These are phyloP conservation scores for Seira musarum DNA, from an alignment of 2,888 invertebrate species.

Conservation along the genomic window DNA sequence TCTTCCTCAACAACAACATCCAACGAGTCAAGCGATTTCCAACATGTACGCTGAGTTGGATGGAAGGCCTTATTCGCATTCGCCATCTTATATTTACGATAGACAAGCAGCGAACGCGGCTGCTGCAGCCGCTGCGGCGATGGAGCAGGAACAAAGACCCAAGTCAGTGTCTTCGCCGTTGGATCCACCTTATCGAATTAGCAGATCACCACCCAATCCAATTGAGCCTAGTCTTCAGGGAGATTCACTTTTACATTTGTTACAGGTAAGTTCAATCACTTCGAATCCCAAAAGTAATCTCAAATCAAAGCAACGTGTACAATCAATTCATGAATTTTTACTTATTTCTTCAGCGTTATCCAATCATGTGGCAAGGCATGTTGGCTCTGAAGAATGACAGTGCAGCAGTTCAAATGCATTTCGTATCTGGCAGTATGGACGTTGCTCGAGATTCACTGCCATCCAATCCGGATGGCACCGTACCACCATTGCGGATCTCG, in stretches of 20 bases:
- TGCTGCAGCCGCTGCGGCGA: constrained; percentile 55
- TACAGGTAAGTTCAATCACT: constrained; percentile 76
- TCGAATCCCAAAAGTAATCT: background rate
- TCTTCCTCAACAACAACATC: constrained; percentile 63
- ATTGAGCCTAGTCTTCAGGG: constrained; percentile 77
- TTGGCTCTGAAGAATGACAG: constrained; percentile 96
- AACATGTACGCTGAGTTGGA: constrained; percentile 64
- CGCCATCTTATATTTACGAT: constrained; percentile 54
- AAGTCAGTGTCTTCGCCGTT: constrained; percentile 50
- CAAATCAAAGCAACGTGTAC: too few relatives aligned
- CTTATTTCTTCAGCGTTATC: constrained; percentile 82
- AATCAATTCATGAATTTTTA: constrained; percentile 43
- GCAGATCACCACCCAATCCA: constrained; percentile 73
- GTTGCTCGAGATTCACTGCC: constrained; percentile 93
- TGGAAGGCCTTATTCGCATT: constrained; percentile 54
- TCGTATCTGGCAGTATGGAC: constrained; percentile 93
- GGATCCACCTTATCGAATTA: constrained; percentile 30
- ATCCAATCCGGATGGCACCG: constrained; percentile 85
- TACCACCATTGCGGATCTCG: constrained; percentile 91
- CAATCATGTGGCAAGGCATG: constrained; percentile 98
- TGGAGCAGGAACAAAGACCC: constrained; percentile 58
- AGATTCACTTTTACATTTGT: constrained; percentile 85
- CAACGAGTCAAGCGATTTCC: constrained; percentile 65
- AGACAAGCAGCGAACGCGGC: constrained; percentile 47
- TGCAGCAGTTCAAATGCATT: constrained; percentile 99